Evolutionary conservation across 64 coral and sea anemone genomes (phyloP), one percentile per base, ranked within the genome.

Genomic region (Catalaphyllia jardinei): DNA sequence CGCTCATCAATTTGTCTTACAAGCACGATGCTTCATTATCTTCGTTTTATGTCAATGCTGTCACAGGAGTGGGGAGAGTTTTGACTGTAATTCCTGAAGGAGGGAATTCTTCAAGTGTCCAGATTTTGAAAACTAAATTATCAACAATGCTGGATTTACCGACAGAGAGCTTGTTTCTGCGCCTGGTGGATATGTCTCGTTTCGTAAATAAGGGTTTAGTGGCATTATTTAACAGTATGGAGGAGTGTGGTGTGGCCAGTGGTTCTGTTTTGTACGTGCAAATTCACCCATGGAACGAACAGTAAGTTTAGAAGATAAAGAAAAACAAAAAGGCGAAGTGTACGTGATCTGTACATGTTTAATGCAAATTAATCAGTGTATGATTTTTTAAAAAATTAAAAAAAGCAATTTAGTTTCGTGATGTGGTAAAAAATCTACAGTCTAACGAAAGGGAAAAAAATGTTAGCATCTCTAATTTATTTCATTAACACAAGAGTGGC

Each of bases 231-330:
- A 71, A 85, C 42, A 85, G 62, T 49, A 71, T 85, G 63, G 81
- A 85, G 33, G 81, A 85, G 8, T 85, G 5, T 42, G 22, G 81
- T 71, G 81, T 85, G 20, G 71, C 0, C 12, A 67, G 31, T 51
- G 81, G 81, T 71, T 65, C 81, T 27, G 81, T 85, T 39, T 14
- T 85, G 31, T 85, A 51, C 39, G 81, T 85, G 63, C 81, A 85
- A 39, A 85, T 85, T 50, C 81, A 85, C 52, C 81, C 81, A 7
- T 69, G 35, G 30, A 27, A 51, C n/a, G 7, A 52, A 35, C 52
- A 28, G 81, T 85, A 31, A 85, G 81, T 85, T 71, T 30, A 60
- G 10, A 22, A 5, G 19, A n/a, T 69, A 69, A n/a, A 25, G 10
- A 27, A 69, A 7, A 24, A 19, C 1, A 9, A 9, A 6, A 67